A percentile compares a stretch with the other conserved stretches of the same genome.
Evolutionary conservation across 2,888 invertebrate genomes (phyloP).

Genomic region (Drosophila anomelani): DNA sequence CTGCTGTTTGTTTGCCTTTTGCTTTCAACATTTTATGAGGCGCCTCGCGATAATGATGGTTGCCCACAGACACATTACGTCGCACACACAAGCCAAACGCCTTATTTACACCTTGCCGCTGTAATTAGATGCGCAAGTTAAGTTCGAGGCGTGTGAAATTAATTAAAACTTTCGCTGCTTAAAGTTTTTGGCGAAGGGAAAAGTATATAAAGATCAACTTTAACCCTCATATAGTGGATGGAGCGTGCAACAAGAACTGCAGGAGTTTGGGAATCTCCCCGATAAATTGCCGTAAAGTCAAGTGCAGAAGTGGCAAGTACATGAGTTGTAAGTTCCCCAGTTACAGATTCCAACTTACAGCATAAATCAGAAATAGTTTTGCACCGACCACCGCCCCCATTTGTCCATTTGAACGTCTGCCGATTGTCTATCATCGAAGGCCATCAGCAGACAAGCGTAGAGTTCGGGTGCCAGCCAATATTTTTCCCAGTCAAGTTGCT

Average conservation of each 20-base stretch:
- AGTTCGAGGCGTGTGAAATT: constrained; percentile 68
- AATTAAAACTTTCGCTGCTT: constrained; percentile 75
- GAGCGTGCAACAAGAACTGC: constrained; percentile 43
- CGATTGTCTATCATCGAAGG: constrained; percentile 76
- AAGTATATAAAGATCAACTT: constrained; percentile 47
- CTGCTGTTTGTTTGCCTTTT: constrained; percentile 66
- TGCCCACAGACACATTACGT: constrained; percentile 73
- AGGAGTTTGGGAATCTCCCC: constrained; percentile 1
- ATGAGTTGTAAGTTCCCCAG: constrained; percentile 55
- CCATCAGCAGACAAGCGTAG: constrained; percentile 46
- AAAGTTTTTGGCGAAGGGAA: constrained; percentile 49
- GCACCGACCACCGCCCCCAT: not conserved
- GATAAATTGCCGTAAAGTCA: constrained; percentile 56
- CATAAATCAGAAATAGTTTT: constrained; percentile 63
- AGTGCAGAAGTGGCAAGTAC: constrained; percentile 62
- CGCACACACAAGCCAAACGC: constrained; percentile 3
- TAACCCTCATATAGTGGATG: constrained; percentile 33
- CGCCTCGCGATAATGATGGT: constrained; percentile 71
- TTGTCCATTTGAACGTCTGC: constrained; percentile 27
- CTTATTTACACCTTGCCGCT: constrained; percentile 51
- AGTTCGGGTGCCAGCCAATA: constrained; percentile 19
- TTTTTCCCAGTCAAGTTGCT: constrained; percentile 16
- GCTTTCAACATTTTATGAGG: constrained; percentile 54
- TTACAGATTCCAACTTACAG: constrained; percentile 57
- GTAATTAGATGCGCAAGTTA: constrained; percentile 75